phyloP scores from a whole-genome alignment of 2,888 invertebrate genomes.

The Thysanoteuthis rhombus region DNA sequence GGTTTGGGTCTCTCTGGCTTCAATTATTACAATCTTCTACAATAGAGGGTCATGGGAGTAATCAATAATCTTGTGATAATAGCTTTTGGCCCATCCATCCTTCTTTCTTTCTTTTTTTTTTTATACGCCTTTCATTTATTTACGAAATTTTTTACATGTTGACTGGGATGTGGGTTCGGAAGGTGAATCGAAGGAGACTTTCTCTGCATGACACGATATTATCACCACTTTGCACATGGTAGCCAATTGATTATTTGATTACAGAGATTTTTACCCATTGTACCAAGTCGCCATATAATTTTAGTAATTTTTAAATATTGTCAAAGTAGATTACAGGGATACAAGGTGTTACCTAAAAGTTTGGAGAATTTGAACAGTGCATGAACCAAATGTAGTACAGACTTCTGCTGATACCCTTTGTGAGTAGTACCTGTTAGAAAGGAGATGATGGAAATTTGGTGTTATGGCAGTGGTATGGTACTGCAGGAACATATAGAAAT shows the following conservation, averaged over 20 bases:
- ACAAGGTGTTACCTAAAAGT: too few relatives aligned
- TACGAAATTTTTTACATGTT: neutral
- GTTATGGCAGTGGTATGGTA: too few relatives aligned
- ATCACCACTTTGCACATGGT: neutral
- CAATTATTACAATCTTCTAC: neutral
- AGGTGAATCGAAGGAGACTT: neutral
- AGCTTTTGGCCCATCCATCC: neutral
- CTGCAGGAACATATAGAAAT: too few relatives aligned
- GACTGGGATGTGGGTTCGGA: too few relatives aligned
- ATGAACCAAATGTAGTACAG: too few relatives aligned
- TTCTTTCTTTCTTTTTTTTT: neutral
- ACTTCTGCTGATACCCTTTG: too few relatives aligned
- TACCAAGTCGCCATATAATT: neutral
- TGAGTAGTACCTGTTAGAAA: too few relatives aligned
- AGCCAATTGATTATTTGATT: neutral
- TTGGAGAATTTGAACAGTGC: too few relatives aligned
- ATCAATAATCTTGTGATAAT: neutral
- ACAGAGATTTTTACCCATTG: neutral
- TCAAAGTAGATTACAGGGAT: too few relatives aligned
- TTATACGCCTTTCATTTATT: neutral
- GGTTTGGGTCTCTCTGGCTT: neutral
- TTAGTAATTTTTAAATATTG: neutral
- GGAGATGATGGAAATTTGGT: too few relatives aligned
- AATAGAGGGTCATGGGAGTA: neutral
- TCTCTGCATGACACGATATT: neutral